Evolutionary conservation across 1,140 invertebrate genomes (phyloP).

Genomic region (Monomorium pharaonis): DNA sequence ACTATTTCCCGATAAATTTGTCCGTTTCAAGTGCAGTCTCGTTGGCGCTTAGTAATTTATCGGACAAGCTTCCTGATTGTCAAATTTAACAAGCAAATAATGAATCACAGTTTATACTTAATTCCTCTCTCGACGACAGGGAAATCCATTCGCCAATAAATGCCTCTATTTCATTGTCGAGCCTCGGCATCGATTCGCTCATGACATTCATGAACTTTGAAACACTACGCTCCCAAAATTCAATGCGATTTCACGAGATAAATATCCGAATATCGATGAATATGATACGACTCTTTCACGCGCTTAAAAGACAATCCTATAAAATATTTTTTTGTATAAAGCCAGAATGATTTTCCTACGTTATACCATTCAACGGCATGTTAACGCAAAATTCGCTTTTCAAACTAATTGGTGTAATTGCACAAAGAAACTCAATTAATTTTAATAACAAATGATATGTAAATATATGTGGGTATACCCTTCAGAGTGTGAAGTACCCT

Average conservation of each 20-base stretch:
- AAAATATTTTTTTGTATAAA: not conserved
- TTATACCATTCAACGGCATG: not conserved
- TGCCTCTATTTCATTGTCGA: constrained; percentile 30
- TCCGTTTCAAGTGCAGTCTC: constrained; percentile 24
- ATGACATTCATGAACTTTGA: constrained; percentile 32
- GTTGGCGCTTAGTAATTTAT: constrained; percentile 25
- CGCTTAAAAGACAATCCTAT: not conserved
- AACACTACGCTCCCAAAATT: constrained; percentile 25
- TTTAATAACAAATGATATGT: not conserved
- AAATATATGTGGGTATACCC: not conserved
- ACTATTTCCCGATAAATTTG: constrained; percentile 43
- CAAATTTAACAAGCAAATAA: constrained; percentile 50
- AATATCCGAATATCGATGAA: not conserved
- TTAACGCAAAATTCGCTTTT: not conserved
- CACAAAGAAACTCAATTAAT: not conserved
- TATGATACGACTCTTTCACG: not conserved
- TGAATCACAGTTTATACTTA: constrained; percentile 42
- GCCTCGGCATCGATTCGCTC: constrained; percentile 25
- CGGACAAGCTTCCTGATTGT: constrained; percentile 14
- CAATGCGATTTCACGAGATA: constrained; percentile 6
- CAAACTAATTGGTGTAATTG: not conserved
- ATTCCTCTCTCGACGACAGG: constrained; percentile 19
- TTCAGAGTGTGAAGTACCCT: too few relatives aligned
- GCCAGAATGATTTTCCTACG: not conserved
- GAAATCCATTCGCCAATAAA: constrained; percentile 45